phyloP scores from a whole-genome alignment of 2,888 invertebrate species.

The Halictus ligatus region DNA sequence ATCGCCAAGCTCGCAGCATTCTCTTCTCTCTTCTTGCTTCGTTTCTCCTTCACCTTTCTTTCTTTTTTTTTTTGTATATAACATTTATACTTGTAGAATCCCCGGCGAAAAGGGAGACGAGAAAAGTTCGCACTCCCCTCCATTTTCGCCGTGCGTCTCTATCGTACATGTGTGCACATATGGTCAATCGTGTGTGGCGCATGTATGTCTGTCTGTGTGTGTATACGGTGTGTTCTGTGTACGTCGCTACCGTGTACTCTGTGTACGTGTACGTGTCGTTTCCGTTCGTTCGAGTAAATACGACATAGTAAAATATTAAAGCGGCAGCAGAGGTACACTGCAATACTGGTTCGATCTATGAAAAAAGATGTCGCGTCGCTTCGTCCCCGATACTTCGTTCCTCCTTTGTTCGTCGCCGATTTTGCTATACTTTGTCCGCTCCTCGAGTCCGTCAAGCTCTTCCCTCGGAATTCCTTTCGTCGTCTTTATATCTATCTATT shows the following conservation, averaged over 20 bases:
- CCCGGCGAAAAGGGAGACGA: background rate
- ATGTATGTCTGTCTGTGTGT: background rate
- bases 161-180: conserved; percentile 54
- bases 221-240: background rate
- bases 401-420: conserved; percentile 20
- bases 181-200: conserved; percentile 71
- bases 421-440: background rate
- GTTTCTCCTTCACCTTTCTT: background rate
- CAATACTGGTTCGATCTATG: conserved; percentile 71
- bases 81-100: conserved; percentile 7
- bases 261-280: background rate
- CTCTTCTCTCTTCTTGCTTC: conserved; percentile 2
- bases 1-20: conserved; percentile 68
- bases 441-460: background rate
- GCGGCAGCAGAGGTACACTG: conserved; percentile 71
- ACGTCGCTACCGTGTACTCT: background rate
- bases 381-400: conserved; percentile 4
- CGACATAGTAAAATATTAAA: conserved; percentile 73
- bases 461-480: conserved; percentile 1
- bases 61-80: conserved; percentile 33
- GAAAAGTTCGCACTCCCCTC: background rate
- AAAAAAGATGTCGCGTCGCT: conserved; percentile 68
- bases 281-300: conserved; percentile 57
- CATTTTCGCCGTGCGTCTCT: background rate
- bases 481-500: conserved; percentile 54